Conservation (phyloP, 2,888 invertebrate species). For the Sericinus montela region DNA sequence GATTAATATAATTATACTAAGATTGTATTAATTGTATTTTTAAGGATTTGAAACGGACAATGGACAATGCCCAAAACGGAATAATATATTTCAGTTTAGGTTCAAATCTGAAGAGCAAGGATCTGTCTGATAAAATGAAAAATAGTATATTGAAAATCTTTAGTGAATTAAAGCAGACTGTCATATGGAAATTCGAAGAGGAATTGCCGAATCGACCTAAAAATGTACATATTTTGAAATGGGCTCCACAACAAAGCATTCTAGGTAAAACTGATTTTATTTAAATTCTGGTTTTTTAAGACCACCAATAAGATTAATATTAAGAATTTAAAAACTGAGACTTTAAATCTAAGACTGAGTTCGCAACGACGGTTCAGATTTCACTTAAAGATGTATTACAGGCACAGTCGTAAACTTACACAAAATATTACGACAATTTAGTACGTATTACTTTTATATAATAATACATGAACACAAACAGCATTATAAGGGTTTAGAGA, state of each 20-base stretch:
- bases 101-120: slow-evolving; percentile 42
- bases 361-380: no score
- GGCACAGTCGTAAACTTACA: no score
- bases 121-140: slow-evolving; percentile 36
- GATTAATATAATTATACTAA: no score
- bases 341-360: no score
- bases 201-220: slow-evolving; percentile 39
- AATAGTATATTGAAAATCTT: slow-evolving; percentile 41
- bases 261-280: slow-evolving; percentile 25
- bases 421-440: no score
- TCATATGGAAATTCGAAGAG: slow-evolving; percentile 59
- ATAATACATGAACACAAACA: no score
- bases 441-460: no score
- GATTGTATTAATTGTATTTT: background rate
- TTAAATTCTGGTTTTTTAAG: no score
- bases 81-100: slow-evolving; percentile 61
- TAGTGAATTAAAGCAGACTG: slow-evolving; percentile 46
- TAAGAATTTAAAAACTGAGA: no score
- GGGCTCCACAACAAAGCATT: slow-evolving; percentile 58
- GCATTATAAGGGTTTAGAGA: no score
- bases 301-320: no score
- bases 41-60: slow-evolving; percentile 42
- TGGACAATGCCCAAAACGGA: slow-evolving; percentile 47
- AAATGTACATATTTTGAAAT: slow-evolving; percentile 59
- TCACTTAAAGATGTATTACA: no score